These are phyloP conservation scores for Mola mola DNA, from an alignment of 2,113 vertebrate species.

Conservation along the genomic window DNA sequence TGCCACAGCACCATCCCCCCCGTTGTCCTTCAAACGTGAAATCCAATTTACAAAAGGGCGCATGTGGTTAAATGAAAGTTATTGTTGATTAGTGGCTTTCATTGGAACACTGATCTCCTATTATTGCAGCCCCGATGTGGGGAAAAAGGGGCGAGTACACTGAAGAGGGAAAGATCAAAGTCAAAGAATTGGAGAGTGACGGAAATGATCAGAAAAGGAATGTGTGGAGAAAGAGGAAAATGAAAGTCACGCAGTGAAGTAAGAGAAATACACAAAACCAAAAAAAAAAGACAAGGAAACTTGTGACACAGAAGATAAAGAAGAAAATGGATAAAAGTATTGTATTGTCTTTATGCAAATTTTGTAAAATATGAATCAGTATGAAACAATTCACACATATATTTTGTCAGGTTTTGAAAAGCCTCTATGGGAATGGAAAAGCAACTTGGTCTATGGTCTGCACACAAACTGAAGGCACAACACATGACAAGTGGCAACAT, in stretches of 20 bases:
- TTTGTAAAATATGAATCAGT: too few relatives aligned
- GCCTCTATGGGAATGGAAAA: neutral
- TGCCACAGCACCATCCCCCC: neutral
- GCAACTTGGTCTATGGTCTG: neutral
- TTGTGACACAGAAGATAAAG: too few relatives aligned
- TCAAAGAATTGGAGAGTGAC: slow-evolving; percentile 28
- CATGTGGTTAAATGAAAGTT: slow-evolving; percentile 73
- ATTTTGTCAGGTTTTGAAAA: slow-evolving; percentile 14
- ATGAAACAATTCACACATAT: too few relatives aligned
- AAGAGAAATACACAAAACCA: too few relatives aligned
- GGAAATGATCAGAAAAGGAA: slow-evolving; percentile 2
- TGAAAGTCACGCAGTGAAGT: neutral
- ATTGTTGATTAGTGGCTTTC: slow-evolving; percentile 74
- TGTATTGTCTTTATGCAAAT: too few relatives aligned
- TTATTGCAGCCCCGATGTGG: slow-evolving; percentile 52
- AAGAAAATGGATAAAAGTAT: too few relatives aligned
- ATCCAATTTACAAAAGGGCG: slow-evolving; percentile 70
- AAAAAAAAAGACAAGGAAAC: too few relatives aligned
- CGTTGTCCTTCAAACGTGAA: slow-evolving; percentile 68
- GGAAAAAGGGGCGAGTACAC: slow-evolving; percentile 5
- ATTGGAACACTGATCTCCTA: slow-evolving; percentile 68
- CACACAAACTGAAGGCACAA: too few relatives aligned
- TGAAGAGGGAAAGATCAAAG: slow-evolving; percentile 50
- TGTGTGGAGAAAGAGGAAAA: neutral
- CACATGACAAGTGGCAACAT: neutral